phyloP scores from a whole-genome alignment of 2,797 vertebrate species.

The Peromyscus nudipes region DNA sequence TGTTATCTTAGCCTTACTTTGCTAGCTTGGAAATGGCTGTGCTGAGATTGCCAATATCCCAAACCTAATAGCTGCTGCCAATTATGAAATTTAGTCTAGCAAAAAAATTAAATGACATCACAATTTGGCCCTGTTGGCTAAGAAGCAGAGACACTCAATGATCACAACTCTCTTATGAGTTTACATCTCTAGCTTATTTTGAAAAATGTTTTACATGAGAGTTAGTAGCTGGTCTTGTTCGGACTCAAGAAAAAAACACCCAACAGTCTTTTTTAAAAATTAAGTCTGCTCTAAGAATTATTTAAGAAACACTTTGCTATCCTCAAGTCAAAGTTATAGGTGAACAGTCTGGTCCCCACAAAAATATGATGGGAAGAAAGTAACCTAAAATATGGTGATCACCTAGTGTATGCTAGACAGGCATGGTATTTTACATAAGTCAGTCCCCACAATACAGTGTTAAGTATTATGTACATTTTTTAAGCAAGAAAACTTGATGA shows the following conservation, averaged over 20 bases:
- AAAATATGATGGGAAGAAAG: constrained; percentile 44
- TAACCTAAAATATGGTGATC: constrained; percentile 56
- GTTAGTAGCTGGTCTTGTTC: constrained; percentile 27
- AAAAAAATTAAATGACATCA: constrained; percentile 59
- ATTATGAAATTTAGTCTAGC: constrained; percentile 43
- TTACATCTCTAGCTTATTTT: constrained; percentile 69
- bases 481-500: constrained; percentile 53
- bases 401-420: neutral
- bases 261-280: constrained; percentile 41
- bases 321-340: constrained; percentile 57
- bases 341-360: neutral
- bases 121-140: constrained; percentile 34
- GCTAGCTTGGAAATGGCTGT: constrained; percentile 51
- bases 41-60: neutral
- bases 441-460: constrained; percentile 7
- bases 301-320: constrained; percentile 40
- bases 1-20: neutral
- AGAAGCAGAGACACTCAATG: constrained; percentile 19
- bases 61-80: constrained; percentile 17
- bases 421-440: constrained; percentile 48
- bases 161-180: constrained; percentile 8
- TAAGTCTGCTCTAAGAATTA: neutral
- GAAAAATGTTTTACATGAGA: constrained; percentile 64
- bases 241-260: constrained; percentile 58
- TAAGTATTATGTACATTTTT: constrained; percentile 55